phyloP scores from a whole-genome alignment of 2,113 vertebrate genomes.

The Lophotis ruficrista region DNA sequence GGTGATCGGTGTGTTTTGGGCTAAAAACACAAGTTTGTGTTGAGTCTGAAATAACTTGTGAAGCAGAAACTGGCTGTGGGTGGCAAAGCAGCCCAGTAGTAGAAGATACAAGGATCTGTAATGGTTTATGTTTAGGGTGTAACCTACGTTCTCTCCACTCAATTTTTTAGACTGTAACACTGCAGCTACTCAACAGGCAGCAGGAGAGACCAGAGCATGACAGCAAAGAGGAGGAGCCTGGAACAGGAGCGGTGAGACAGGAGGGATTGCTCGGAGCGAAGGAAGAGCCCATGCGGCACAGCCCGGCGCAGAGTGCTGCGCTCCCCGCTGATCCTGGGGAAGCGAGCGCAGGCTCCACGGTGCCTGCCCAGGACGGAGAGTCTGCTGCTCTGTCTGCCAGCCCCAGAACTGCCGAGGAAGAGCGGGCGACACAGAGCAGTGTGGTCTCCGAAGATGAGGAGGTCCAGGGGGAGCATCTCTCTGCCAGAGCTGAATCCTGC shows the following conservation, averaged over 20 bases:
- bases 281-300: background rate
- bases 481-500: background rate
- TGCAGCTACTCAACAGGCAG: conserved; percentile 81
- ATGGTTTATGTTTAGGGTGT: background rate
- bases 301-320: background rate
- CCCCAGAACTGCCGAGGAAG: background rate
- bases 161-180: conserved; percentile 83
- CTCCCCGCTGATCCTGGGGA: background rate
- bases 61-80: background rate
- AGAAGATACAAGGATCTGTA: background rate
- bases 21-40: fast-evolving
- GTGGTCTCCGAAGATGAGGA: conserved; percentile 38
- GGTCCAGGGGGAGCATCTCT: background rate
- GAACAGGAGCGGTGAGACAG: background rate
- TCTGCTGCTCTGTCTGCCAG: background rate
- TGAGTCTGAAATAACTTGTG: background rate
- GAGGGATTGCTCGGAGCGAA: background rate
- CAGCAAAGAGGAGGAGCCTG: conserved; percentile 58
- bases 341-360: background rate
- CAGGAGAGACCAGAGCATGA: conserved; percentile 20
- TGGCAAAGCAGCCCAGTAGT: background rate
- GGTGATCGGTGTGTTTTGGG: background rate
- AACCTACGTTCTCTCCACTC: background rate
- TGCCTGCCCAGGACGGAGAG: background rate
- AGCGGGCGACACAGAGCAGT: background rate